Evolutionary conservation across 2,888 invertebrate species (phyloP), one percentile per base, ranked within the genome.

Genomic region (Hypomecis punctinalis): DNA sequence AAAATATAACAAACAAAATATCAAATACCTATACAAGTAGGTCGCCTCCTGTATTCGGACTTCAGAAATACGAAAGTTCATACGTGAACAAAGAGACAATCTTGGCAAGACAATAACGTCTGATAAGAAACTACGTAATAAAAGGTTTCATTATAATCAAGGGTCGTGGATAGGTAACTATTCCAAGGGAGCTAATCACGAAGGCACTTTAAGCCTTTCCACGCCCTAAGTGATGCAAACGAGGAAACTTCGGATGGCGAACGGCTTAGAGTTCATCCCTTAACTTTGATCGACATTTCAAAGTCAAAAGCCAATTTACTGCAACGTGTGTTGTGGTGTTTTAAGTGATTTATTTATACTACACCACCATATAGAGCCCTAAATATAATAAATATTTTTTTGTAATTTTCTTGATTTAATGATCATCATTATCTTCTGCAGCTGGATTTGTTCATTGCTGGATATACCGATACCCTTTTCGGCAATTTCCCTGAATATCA

Each of bases 211-310:
- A 84, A 85, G 86, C 87, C 85, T 86, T 88, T 84, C 81, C 80
- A 79, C 81, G 83, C 82, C 85, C 80, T 84, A 84, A 88, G 85
- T 87, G 82, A 90, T 90, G 88, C 86, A 89, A 90, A 91, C 88
- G 87, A 89, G 85, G 79, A 88, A 89, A 90, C 85, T 90, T 89
- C 76, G 80, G 78, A 84, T 85, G 83, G 81, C 85, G 85, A 88
- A 89, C 84, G 82, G 80, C 51, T 80, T 81, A 82, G 81, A 81
- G 82, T 86, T 79, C 82, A 83, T 85, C 84, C 83, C 80, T 81
- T 83, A 84, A 88, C 87, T 89, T 89, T 86, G 86, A 89, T 86
- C 85, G 84, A 82, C 85, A 85, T 88, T 90, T 87, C 81, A 84
- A 88, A 89, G 85, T 83, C 83, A 78, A 77, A 79, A 83, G 77